Evolutionary conservation across 2,113 vertebrate species (phyloP), one percentile per base, ranked within the genome.

Genomic region (Noturus placidus): DNA sequence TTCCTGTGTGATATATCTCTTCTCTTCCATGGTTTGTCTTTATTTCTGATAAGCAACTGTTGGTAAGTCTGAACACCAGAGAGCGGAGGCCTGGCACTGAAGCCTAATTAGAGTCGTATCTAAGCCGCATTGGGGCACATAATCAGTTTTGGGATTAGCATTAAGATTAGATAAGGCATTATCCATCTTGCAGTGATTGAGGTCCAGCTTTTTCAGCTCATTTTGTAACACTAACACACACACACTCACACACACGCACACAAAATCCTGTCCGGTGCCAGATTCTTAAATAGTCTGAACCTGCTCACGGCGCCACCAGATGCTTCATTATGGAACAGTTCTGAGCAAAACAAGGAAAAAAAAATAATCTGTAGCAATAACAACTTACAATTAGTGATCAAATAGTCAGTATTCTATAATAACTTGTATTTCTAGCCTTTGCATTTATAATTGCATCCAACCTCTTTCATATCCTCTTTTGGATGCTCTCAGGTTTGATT

Each of bases 121-220:
- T 82, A 74, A 92, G 88, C 86, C 67, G 79, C 56, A 86, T 69
- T 77, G 65, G 86, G 50, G 88, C 88, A 81, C 90, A 1, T 92
- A 93, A 93, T 94, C 90, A 92, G 91, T 91, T 88, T 61, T 90
- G 89, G 91, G 90, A 87, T 91, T 89, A 90, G 89, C 69, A 87
- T 87, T 83, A 89, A 86, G 74, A 86, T 87, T 83, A 90, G 92
- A 93, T 93, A 88, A 92, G 88, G 87, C 88, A 87, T 93, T 91
- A 92, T 93, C 90, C 85, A 89, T 65, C 87, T 89, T 89, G 86
- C 90, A 89, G 67, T 87, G 90, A 92, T 92, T 89, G 42, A 22
- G 77, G 83, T 78, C 5, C 69, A n/a, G 86, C 88, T 86, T 90
- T 84, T 88, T 30, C 80, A 78, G 85, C 87, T 88, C 78, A 76